A percentile compares a stretch with the other conserved stretches of the same genome.
These are phyloP conservation scores for Spongilla lacustris DNA, from an alignment of 37 sponge, comb jelly and placozoan species.

Conservation along the genomic window DNA sequence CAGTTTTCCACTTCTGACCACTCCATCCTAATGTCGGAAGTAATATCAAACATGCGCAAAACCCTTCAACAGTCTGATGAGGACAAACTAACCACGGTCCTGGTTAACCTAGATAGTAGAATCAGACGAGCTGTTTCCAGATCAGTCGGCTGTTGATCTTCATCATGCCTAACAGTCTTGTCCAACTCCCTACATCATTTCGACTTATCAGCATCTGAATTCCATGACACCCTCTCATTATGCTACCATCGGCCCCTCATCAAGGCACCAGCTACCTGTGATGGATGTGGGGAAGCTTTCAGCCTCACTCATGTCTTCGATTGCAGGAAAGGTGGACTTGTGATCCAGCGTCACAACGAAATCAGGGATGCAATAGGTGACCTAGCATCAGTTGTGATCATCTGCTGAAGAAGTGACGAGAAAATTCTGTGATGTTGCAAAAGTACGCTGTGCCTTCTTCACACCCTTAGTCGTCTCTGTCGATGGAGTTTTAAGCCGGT, in stretches of 20 bases:
- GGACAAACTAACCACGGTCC: neutral
- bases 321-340: constrained; percentile 31
- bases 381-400: too few species aligned
- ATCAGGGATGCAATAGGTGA: too few species aligned
- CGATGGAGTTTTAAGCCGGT: too few species aligned
- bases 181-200: constrained; percentile 27
- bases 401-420: too few species aligned
- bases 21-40: too few species aligned
- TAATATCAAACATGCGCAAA: too few species aligned
- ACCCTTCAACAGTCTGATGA: too few species aligned
- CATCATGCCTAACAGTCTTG: constrained; percentile 19
- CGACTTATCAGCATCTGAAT: constrained; percentile 24
- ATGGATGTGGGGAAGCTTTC: constrained; percentile 30
- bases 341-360: too few species aligned
- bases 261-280: constrained; percentile 12
- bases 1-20: too few species aligned
- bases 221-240: constrained; percentile 40
- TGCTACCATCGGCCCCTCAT: constrained; percentile 11
- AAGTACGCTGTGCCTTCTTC: too few species aligned
- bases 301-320: constrained; percentile 36
- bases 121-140: constrained; percentile 12
- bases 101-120: neutral
- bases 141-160: constrained; percentile 23
- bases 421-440: too few species aligned
- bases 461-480: too few species aligned